Evolutionary conservation across 2,797 vertebrate genomes (phyloP).

Genomic region (Microctenopoma stevenorrisi): DNA sequence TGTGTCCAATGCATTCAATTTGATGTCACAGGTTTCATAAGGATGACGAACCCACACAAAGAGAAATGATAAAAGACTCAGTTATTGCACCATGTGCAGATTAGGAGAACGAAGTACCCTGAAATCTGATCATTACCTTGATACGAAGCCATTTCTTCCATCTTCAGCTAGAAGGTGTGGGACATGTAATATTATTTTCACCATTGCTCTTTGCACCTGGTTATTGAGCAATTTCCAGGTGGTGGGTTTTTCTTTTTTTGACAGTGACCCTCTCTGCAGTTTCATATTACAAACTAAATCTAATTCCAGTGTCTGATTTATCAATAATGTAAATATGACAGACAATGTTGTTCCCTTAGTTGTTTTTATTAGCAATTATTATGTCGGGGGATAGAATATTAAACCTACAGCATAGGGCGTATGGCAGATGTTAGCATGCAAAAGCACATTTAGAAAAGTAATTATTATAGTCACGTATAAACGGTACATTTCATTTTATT

Average conservation of each 20-base stretch:
- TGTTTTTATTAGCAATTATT: neutral
- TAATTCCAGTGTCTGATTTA: constrained; percentile 5
- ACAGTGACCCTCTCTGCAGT: constrained; percentile 7
- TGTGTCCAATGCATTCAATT: constrained; percentile 79
- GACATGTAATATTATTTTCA: constrained; percentile 12
- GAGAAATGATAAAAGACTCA: constrained; percentile 72
- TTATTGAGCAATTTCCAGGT: constrained; percentile 3
- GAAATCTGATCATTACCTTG: constrained; percentile 52
- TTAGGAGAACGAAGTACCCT: constrained; percentile 45
- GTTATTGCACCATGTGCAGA: constrained; percentile 51
- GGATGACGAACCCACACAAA: constrained; percentile 74
- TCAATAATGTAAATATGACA: constrained; percentile 14
- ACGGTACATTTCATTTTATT: constrained; percentile 24
- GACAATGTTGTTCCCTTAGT: neutral
- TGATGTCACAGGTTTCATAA: constrained; percentile 69
- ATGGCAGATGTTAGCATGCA: constrained; percentile 7
- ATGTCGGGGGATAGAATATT: neutral
- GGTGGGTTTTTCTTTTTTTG: neutral
- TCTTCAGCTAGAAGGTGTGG: constrained; percentile 13
- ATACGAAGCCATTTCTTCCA: constrained; percentile 13
- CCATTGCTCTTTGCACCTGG: constrained; percentile 14
- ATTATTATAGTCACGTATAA: neutral
- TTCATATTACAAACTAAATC: constrained; percentile 27
- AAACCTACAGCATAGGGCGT: neutral
- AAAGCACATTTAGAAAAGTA: constrained; percentile 6